Evolutionary conservation across 2,113 vertebrate genomes (phyloP).

Genomic region (Alethe diademata): DNA sequence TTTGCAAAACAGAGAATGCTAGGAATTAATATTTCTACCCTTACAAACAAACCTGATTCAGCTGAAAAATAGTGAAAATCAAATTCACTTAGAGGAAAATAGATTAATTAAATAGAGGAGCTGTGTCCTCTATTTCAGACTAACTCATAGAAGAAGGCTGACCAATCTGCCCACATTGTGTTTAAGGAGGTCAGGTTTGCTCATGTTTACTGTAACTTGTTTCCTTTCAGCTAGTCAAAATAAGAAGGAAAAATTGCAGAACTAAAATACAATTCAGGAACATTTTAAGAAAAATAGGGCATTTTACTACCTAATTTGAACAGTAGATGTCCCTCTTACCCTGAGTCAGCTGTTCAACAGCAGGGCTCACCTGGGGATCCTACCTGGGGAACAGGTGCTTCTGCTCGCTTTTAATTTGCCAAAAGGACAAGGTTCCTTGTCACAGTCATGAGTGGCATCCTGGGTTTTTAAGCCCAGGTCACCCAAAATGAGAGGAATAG

Average conservation of each 20-base stretch:
- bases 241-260: not conserved
- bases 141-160: not conserved
- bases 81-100: not conserved
- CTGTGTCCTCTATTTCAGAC: not conserved
- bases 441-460: not conserved
- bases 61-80: not conserved
- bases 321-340: constrained; percentile 5
- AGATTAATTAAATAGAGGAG: not conserved
- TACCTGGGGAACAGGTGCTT: not conserved
- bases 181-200: not conserved
- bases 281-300: not conserved
- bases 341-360: not conserved
- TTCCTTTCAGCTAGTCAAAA: not conserved
- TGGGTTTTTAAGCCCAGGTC: not conserved
- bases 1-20: not conserved
- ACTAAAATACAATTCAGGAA: not conserved
- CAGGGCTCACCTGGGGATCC: not conserved
- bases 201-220: not conserved
- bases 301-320: not conserved
- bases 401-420: not conserved
- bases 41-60: not conserved
- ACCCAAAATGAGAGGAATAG: not conserved
- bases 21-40: not conserved
- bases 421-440: not conserved
- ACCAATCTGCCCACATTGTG: not conserved